Conservation (phyloP, 1,140 invertebrate species). For the Drosophila leontia region DNA sequence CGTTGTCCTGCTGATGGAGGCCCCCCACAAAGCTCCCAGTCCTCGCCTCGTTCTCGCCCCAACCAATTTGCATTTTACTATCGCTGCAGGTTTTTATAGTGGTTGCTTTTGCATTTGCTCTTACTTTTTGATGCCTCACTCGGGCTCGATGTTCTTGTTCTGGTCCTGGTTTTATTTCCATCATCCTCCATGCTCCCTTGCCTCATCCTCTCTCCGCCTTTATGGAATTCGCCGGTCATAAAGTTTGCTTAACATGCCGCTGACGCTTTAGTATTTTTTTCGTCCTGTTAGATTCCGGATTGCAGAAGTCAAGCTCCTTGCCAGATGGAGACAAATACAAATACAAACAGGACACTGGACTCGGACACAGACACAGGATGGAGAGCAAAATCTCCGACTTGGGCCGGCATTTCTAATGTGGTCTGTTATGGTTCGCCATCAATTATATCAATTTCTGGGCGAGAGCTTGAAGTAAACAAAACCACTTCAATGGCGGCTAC, state of each 20-base stretch:
- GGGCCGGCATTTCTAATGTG: constrained; percentile 68
- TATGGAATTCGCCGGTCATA: constrained; percentile 66
- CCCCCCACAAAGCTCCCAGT: constrained; percentile 19
- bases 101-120: constrained; percentile 65
- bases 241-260: constrained; percentile 82
- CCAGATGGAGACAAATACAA: constrained; percentile 53
- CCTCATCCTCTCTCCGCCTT: constrained; percentile 15
- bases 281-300: constrained; percentile 71
- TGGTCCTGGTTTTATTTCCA: constrained; percentile 75
- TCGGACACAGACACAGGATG: constrained; percentile 7
- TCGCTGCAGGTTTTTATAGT: constrained; percentile 80
- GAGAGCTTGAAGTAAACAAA: constrained; percentile 50
- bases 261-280: constrained; percentile 50
- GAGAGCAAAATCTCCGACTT: constrained; percentile 49
- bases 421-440: constrained; percentile 71
- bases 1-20: constrained; percentile 8
- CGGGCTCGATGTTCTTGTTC: constrained; percentile 44
- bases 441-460: constrained; percentile 78
- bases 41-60: constrained; percentile 15
- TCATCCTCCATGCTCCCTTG: constrained; percentile 20
- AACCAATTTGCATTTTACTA: constrained; percentile 81
- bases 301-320: constrained; percentile 79
- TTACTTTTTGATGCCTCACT: constrained; percentile 79
- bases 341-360: constrained; percentile 24
- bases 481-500: constrained; percentile 65